phyloP scores from a whole-genome alignment of 2,888 invertebrate genomes.

The Megaustenia siamemsis region DNA sequence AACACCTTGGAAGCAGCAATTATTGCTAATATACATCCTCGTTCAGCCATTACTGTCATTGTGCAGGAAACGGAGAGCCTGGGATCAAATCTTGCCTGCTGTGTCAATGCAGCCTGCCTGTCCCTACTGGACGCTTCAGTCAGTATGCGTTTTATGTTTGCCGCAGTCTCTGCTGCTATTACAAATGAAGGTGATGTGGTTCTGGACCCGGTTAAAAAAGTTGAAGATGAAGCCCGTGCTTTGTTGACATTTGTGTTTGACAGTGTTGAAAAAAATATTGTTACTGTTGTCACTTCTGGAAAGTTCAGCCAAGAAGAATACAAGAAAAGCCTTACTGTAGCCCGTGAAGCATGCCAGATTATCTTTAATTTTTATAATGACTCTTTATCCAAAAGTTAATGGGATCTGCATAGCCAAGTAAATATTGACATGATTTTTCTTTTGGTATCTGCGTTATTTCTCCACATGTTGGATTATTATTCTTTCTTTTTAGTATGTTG shows the following conservation, averaged over 20 bases:
- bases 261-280: conserved; percentile 60
- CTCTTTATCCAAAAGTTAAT: conserved; percentile 72
- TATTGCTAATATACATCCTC: conserved; percentile 87
- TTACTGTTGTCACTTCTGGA: conserved; percentile 70
- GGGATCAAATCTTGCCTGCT: conserved; percentile 85
- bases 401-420: conserved; percentile 58
- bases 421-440: too few species aligned
- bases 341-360: conserved; percentile 65
- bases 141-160: conserved; percentile 90
- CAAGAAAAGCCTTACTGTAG: conserved; percentile 65
- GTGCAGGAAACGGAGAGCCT: conserved; percentile 91
- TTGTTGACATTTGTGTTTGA: conserved; percentile 46
- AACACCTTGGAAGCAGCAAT: conserved; percentile 89
- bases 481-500: too few species aligned
- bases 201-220: conserved; percentile 37
- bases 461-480: too few species aligned
- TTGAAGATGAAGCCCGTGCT: conserved; percentile 35
- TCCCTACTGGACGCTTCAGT: conserved; percentile 91
- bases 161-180: conserved; percentile 88
- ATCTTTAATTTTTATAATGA: conserved; percentile 75
- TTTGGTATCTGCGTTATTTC: too few species aligned
- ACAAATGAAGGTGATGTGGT: conserved; percentile 74
- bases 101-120: conserved; percentile 90
- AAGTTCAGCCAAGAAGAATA: conserved; percentile 70
- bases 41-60: conserved; percentile 88